Base-by-base conservation (phyloP, 2,113 vertebrate species). In the Catagonus wagneri region DNA sequence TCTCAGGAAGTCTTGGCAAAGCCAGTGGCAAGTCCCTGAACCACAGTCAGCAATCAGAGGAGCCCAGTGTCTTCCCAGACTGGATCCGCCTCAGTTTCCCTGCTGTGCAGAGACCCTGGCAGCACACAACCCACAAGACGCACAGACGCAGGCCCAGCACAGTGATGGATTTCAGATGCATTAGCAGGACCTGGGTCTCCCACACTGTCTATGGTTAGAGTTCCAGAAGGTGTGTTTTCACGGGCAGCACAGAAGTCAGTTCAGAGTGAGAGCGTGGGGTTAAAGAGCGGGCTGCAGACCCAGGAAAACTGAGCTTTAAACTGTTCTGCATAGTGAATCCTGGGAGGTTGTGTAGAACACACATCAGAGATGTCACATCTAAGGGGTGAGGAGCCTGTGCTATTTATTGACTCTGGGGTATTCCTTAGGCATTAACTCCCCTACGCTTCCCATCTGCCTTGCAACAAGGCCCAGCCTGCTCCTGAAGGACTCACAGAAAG, bases 131-230 rank as follows among this genome's bases (percentile, higher is more conserved):
- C 44, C 3, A 23, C 14, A 36, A 34, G 36, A 52, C 32, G 29
- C 4, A 7, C 7, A n/a, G 36, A 32, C 1, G 9, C 8, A 6
- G 12, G 34, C 17, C 52, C 8, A 76, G 27, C 1, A 20, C 15
- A 20, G 39, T 12, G 61, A 22, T 17, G 39, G 52, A n/a, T n/a
- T 66, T 66, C 63, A 39, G 68, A 83, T 0, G 2, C 60, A 25
- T 60, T 20, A 32, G 14, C 15, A 13, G 4, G 17, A 13, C 0
- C 4, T 0, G 17, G 1, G 1, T 12, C 16, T 71, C 56, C 71
- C 27, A 71, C 2, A 29, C 23, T 68, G 3, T 4, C 6, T 81
- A 66, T 5, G 54, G 56, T 36, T 71, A 61, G 87, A 75, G 36
- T 14, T 71, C 72, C 14, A 34, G 54, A n/a, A 63, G 12, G 23